phyloP scores from a whole-genome alignment of 2,888 invertebrate species.

The Erebia epiphron region DNA sequence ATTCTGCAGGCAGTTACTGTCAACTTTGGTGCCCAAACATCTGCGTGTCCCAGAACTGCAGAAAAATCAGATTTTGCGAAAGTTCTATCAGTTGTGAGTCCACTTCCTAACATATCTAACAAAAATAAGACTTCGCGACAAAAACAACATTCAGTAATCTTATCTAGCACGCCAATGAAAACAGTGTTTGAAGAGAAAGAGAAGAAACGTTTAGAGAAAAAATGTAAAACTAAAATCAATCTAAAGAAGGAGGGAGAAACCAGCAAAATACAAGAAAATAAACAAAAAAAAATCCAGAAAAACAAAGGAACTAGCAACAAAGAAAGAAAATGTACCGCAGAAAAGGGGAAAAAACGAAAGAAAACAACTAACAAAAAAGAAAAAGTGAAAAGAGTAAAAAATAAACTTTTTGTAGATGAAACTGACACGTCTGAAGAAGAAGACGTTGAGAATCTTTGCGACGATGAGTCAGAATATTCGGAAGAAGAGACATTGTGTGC shows the following conservation, averaged over 20 bases:
- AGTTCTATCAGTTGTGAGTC: not conserved
- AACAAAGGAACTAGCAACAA: not conserved
- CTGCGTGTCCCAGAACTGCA: too few species aligned
- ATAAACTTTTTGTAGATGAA: slow-evolving; percentile 36
- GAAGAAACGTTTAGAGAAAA: slow-evolving; percentile 19
- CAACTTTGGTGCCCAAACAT: too few species aligned
- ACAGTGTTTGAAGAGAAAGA: slow-evolving; percentile 21
- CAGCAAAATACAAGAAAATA: too few species aligned
- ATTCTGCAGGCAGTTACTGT: too few species aligned
- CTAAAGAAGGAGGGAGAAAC: not conserved
- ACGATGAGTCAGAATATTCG: slow-evolving; percentile 42
- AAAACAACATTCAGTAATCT: slow-evolving; percentile 18
- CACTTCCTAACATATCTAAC: slow-evolving; percentile 2
- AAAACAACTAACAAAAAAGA: slow-evolving; percentile 17
- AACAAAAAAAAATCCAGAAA: too few species aligned
- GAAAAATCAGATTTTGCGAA: not conserved
- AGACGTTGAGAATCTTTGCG: slow-evolving; percentile 32
- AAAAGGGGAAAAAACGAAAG: not conserved
- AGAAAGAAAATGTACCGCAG: not conserved
- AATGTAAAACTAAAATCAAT: slow-evolving; percentile 7
- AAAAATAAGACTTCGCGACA: slow-evolving; percentile 5
- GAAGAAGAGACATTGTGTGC: slow-evolving; percentile 38
- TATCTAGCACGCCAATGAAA: slow-evolving; percentile 22
- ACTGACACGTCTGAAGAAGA: slow-evolving; percentile 27
- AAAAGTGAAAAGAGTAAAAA: slow-evolving; percentile 37